Conservation (phyloP, 2,113 vertebrate species). For the Nerophis ophidion region DNA sequence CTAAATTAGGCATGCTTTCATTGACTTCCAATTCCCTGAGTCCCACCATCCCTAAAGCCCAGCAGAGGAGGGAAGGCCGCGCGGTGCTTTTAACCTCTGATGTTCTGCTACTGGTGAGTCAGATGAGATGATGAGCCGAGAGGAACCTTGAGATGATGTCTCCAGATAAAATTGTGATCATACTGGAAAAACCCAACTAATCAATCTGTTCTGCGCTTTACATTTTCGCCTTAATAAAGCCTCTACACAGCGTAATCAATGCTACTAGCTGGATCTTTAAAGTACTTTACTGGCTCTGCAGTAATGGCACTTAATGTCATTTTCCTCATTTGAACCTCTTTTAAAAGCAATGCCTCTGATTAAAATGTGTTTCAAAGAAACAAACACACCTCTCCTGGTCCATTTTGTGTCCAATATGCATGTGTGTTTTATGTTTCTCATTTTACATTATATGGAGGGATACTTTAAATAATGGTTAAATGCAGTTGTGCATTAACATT, state of each 20-base stretch:
- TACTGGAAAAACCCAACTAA: neutral
- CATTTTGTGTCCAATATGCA: too few species aligned
- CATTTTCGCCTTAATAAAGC: slow-evolving; percentile 6
- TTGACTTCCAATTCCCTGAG: slow-evolving; percentile 55
- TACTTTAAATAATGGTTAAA: too few species aligned
- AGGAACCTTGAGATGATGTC: slow-evolving; percentile 7
- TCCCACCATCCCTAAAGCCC: slow-evolving; percentile 35
- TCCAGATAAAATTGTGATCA: neutral
- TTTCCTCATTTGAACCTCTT: too few species aligned
- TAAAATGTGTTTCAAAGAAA: too few species aligned
- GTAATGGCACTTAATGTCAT: too few species aligned
- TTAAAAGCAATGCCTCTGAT: too few species aligned
- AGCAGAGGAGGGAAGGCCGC: slow-evolving; percentile 26
- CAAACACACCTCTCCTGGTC: too few species aligned
- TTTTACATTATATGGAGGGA: too few species aligned
- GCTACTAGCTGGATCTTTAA: too few species aligned
- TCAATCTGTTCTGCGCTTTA: slow-evolving; percentile 1
- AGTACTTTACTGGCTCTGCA: too few species aligned
- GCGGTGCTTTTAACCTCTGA: slow-evolving; percentile 27
- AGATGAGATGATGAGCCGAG: slow-evolving; percentile 18
- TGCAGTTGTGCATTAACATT: too few species aligned
- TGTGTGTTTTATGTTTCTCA: too few species aligned
- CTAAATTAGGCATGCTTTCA: slow-evolving; percentile 69
- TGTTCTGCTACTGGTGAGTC: slow-evolving; percentile 27
- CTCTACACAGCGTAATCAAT: neutral